Evolutionary conservation across 53 echinoderm and acorn worm species (phyloP).

Genomic region (Actinopyga echinites): DNA sequence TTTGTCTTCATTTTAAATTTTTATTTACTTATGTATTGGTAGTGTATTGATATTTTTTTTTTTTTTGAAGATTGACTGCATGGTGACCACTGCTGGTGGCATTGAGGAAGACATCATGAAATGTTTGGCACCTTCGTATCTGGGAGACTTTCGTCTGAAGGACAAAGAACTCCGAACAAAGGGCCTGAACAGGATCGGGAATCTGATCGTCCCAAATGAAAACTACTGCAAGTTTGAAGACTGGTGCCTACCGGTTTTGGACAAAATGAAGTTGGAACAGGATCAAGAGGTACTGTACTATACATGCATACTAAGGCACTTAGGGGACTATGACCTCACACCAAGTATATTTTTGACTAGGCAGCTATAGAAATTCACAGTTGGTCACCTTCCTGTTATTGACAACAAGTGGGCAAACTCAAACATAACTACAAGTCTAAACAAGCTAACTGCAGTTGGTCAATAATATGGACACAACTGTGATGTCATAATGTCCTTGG

Average conservation of each 20-base stretch:
- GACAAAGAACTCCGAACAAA: constrained; percentile 75
- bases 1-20: background rate
- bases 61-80: constrained; percentile 73
- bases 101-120: constrained; percentile 97
- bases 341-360: too few species aligned
- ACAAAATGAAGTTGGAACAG: constrained; percentile 86
- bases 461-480: too few species aligned
- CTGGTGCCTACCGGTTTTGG: constrained; percentile 86
- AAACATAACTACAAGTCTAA: too few species aligned
- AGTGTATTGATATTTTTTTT: too few species aligned
- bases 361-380: too few species aligned
- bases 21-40: too few species aligned
- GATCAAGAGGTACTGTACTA: constrained; percentile 43
- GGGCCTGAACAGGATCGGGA: constrained; percentile 89
- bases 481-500: too few species aligned
- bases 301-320: too few species aligned
- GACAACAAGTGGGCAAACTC: too few species aligned
- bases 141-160: constrained; percentile 79
- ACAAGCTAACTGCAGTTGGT: too few species aligned
- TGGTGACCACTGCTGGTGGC: constrained; percentile 90
- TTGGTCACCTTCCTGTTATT: too few species aligned
- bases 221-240: constrained; percentile 94
- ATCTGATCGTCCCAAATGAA: constrained; percentile 82
- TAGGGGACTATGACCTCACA: too few species aligned
- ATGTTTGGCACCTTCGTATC: constrained; percentile 77